A percentile compares a stretch with the other conserved stretches of the same genome.
Evolutionary conservation across 1,140 invertebrate genomes (phyloP).

Genomic region (Thrips palmi): DNA sequence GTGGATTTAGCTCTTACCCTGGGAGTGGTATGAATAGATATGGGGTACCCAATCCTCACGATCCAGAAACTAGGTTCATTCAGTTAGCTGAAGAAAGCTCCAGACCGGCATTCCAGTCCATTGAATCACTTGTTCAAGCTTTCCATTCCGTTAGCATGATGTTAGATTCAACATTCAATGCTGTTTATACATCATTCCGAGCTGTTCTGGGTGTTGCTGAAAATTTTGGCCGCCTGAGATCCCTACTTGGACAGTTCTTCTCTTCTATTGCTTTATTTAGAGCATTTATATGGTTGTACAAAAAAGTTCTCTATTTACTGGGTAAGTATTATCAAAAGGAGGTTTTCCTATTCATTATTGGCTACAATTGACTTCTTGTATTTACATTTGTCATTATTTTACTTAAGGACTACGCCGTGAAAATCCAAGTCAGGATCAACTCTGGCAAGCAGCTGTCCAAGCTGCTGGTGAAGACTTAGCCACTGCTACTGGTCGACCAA

Average conservation of each 20-base stretch:
- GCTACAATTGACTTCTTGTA: conserved; percentile 20
- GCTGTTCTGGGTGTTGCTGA: conserved; percentile 90
- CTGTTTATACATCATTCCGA: conserved; percentile 83
- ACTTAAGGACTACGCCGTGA: conserved; percentile 30
- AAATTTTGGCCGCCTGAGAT: conserved; percentile 68
- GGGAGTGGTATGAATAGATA: too few relatives aligned
- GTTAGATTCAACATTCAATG: conserved; percentile 89
- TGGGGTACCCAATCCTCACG: too few relatives aligned
- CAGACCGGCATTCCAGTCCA: conserved; percentile 78
- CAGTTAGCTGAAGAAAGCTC: conserved; percentile 81
- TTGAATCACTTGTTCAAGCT: conserved; percentile 80
- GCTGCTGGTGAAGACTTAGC: too few relatives aligned
- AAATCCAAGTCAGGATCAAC: conserved; percentile 25
- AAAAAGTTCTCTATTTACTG: conserved; percentile 46
- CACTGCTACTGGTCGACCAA: conserved; percentile 21
- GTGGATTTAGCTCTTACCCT: too few relatives aligned
- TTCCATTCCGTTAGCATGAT: conserved; percentile 89
- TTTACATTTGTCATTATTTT: conserved; percentile 39
- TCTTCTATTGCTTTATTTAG: conserved; percentile 66
- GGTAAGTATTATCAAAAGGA: conserved; percentile 33
- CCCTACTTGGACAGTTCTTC: conserved; percentile 66
- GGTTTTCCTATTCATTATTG: conserved; percentile 14
- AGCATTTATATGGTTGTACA: conserved; percentile 58
- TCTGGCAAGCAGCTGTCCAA: conserved; percentile 21
- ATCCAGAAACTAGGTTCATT: too few relatives aligned